A percentile compares a stretch with the other conserved stretches of the same genome.
These are phyloP conservation scores for Lepetodrilus schrolli DNA, from an alignment of 2,888 invertebrate species.

Conservation along the genomic window DNA sequence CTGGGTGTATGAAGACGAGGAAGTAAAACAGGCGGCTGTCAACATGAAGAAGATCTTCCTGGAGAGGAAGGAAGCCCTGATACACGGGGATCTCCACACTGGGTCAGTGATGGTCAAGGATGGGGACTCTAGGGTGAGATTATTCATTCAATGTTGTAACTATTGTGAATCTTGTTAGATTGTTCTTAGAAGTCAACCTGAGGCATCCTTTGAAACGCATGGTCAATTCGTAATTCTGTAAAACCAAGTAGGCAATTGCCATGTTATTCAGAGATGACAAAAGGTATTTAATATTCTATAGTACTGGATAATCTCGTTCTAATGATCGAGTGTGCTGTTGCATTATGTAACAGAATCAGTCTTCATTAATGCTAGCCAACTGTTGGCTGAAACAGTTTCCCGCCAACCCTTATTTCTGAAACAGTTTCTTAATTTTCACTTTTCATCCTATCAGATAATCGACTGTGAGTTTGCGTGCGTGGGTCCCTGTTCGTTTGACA, in stretches of 20 bases:
- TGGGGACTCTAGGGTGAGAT: constrained; percentile 40
- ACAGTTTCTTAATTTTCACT: too few relatives aligned
- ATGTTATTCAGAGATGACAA: too few relatives aligned
- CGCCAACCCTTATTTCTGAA: too few relatives aligned
- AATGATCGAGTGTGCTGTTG: too few relatives aligned
- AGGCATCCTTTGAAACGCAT: neutral
- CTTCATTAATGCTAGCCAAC: too few relatives aligned
- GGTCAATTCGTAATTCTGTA: neutral
- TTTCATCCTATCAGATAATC: constrained; percentile 49
- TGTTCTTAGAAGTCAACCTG: neutral
- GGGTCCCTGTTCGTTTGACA: constrained; percentile 62
- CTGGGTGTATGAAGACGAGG: constrained; percentile 46
- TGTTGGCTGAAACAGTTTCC: too few relatives aligned
- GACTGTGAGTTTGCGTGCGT: constrained; percentile 57
- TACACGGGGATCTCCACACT: constrained; percentile 64
- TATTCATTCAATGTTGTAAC: neutral
- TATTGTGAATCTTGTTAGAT: too few relatives aligned
- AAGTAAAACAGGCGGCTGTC: constrained; percentile 44
- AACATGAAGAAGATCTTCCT: constrained; percentile 52
- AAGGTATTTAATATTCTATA: too few relatives aligned
- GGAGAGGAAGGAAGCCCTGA: constrained; percentile 58
- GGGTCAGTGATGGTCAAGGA: constrained; percentile 57
- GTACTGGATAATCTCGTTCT: too few relatives aligned
- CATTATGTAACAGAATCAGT: too few relatives aligned
- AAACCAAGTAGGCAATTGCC: too few relatives aligned